These are phyloP conservation scores for Kryptolebias ocellatus DNA, from an alignment of 2,797 vertebrate species.

Conservation along the genomic window DNA sequence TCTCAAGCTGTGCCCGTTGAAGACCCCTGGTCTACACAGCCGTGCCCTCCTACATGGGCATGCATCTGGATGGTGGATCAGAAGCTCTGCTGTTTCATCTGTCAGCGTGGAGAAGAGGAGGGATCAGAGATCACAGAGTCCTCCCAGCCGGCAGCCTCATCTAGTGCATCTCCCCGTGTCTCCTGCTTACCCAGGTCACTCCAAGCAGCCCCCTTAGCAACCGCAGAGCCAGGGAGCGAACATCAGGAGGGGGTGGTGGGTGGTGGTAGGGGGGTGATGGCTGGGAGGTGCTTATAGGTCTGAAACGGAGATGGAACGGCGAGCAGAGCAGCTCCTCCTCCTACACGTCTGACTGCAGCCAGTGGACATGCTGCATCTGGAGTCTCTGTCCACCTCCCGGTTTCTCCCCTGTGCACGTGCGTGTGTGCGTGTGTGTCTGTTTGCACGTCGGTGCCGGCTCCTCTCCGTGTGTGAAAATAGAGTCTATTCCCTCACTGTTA, in stretches of 20 bases:
- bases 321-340: slow-evolving; percentile 70
- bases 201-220: slow-evolving; percentile 74
- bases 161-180: slow-evolving; percentile 71
- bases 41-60: slow-evolving; percentile 79
- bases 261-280: slow-evolving; percentile 28
- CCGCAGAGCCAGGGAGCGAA: slow-evolving; percentile 69
- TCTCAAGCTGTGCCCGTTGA: slow-evolving; percentile 61
- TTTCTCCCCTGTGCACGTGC: slow-evolving; percentile 39
- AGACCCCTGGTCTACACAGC: slow-evolving; percentile 70
- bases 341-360: slow-evolving; percentile 73
- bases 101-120: slow-evolving; percentile 54
- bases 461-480: slow-evolving; percentile 47
- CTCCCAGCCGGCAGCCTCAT: slow-evolving; percentile 63
- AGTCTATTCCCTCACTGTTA: slow-evolving; percentile 52
- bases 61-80: slow-evolving; percentile 67
- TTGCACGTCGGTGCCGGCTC: slow-evolving; percentile 45
- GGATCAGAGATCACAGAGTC: slow-evolving; percentile 72
- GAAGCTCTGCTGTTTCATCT: slow-evolving; percentile 50
- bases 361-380: slow-evolving; percentile 66
- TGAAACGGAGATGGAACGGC: slow-evolving; percentile 60
- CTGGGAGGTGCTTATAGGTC: slow-evolving; percentile 76
- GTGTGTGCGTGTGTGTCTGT: slow-evolving; percentile 27
- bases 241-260: slow-evolving; percentile 37
- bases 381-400: slow-evolving; percentile 48
- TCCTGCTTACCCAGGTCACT: slow-evolving; percentile 74